Conservation (phyloP, 1,140 invertebrate genomes). For the Drosophila pandora region DNA sequence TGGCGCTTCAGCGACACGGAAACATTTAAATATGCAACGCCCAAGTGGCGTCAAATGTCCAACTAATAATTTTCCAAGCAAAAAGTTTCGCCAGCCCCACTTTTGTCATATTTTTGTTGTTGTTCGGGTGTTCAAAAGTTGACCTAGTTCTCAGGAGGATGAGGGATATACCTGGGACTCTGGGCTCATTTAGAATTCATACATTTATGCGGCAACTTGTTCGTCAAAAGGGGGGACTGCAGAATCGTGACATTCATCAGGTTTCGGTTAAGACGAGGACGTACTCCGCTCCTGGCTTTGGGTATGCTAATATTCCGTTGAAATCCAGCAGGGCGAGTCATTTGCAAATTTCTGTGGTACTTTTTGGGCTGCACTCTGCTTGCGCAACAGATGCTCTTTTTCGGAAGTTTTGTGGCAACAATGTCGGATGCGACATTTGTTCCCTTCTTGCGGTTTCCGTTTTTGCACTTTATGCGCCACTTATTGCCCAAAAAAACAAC, state of each 20-base stretch:
- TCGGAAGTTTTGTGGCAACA: conserved; percentile 35
- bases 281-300: conserved; percentile 36
- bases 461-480: conserved; percentile 61
- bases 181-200: conserved; percentile 66
- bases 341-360: conserved; percentile 50
- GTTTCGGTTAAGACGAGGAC: conserved; percentile 21
- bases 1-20: conserved; percentile 2
- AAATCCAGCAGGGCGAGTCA: conserved; percentile 19
- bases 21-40: conserved; percentile 43
- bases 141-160: not conserved
- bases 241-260: conserved; percentile 58
- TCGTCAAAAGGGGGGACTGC: conserved; percentile 38
- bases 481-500: conserved; percentile 68
- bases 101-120: conserved; percentile 1
- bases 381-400: conserved; percentile 28
- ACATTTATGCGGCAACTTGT: conserved; percentile 64
- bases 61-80: conserved; percentile 73
- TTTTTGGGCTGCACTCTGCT: conserved; percentile 44
- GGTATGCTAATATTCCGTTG: conserved; percentile 51
- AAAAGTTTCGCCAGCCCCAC: conserved; percentile 41
- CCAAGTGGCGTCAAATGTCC: conserved; percentile 63
- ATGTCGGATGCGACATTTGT: conserved; percentile 50
- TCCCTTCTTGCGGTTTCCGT: conserved; percentile 51
- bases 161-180: conserved; percentile 10
- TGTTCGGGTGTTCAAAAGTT: conserved; percentile 5